phyloP scores from a whole-genome alignment of 1,140 invertebrate species.

The Pseudomyrmex flavicornis region DNA sequence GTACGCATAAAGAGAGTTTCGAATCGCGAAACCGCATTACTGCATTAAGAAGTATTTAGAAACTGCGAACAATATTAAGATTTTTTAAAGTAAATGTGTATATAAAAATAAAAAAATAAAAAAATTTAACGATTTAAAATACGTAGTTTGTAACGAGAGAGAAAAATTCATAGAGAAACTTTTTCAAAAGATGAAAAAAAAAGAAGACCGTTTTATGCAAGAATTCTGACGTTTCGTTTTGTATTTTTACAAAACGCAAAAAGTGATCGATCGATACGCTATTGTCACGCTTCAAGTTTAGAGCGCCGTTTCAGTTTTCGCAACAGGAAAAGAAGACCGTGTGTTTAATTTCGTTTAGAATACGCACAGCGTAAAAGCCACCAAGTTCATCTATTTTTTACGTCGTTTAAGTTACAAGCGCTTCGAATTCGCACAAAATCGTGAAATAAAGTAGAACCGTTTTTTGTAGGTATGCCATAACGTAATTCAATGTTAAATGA shows the following conservation, averaged over 20 bases:
- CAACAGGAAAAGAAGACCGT: neutral
- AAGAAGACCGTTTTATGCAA: neutral
- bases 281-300: neutral
- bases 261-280: slow-evolving; percentile 42
- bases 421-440: slow-evolving; percentile 6
- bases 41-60: slow-evolving; percentile 56
- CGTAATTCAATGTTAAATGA: slow-evolving; percentile 61
- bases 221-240: slow-evolving; percentile 18
- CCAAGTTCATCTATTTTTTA: slow-evolving; percentile 3
- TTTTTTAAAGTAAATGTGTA: slow-evolving; percentile 68
- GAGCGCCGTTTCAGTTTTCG: neutral
- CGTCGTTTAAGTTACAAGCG: neutral
- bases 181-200: slow-evolving; percentile 16
- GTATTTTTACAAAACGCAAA: slow-evolving; percentile 37
- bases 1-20: slow-evolving; percentile 3
- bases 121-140: slow-evolving; percentile 66
- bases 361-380: neutral
- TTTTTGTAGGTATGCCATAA: slow-evolving; percentile 71
- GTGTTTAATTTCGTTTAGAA: slow-evolving; percentile 21
- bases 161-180: slow-evolving; percentile 35
- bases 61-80: slow-evolving; percentile 60
- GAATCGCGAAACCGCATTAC: slow-evolving; percentile 41
- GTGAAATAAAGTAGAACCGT: neutral
- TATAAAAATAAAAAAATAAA: slow-evolving; percentile 42
- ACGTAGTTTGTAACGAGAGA: slow-evolving; percentile 47